Percentiles rank a stretch among this genome's conserved stretches.
These are phyloP conservation scores for Spondyliosoma cantharus DNA, from an alignment of 2,797 vertebrate genomes.

Conservation along the genomic window DNA sequence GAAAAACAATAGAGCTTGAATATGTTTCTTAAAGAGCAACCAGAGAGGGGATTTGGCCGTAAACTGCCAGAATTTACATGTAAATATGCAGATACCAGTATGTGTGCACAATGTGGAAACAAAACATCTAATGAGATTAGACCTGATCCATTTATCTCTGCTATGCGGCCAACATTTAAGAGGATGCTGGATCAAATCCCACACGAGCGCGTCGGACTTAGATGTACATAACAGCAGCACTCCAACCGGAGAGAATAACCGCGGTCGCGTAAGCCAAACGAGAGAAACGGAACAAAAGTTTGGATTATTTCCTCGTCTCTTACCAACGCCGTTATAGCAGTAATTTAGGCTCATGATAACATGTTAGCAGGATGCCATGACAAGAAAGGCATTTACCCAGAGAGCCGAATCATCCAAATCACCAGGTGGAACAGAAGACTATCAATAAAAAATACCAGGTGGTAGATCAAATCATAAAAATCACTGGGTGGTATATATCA, in stretches of 20 bases:
- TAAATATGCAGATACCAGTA: conserved; percentile 79
- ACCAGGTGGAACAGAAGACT: conserved; percentile 85
- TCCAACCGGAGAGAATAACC: conserved; percentile 38
- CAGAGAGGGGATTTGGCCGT: conserved; percentile 81
- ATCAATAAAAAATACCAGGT: conserved; percentile 87
- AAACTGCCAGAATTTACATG: conserved; percentile 76
- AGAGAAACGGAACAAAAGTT: conserved; percentile 60
- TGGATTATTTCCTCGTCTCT: conserved; percentile 58
- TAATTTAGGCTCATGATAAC: conserved; percentile 78
- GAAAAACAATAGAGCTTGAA: conserved; percentile 86
- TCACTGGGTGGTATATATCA: conserved; percentile 86
- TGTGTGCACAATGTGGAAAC: conserved; percentile 79
- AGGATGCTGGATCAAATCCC: conserved; percentile 75
- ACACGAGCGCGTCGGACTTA: conserved; percentile 55
- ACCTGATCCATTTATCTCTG: conserved; percentile 84
- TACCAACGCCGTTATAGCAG: conserved; percentile 69
- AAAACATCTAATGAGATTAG: conserved; percentile 84
- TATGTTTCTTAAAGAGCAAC: conserved; percentile 84
- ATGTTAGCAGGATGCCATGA: conserved; percentile 82
- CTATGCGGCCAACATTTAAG: conserved; percentile 81
- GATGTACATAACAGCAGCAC: conserved; percentile 54
- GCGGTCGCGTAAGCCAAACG: conserved; percentile 4
- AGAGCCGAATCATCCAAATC: conserved; percentile 82
- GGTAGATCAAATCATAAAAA: conserved; percentile 87
- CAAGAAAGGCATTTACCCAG: conserved; percentile 81